Evolutionary conservation across 2,888 invertebrate genomes (phyloP), one percentile per base, ranked within the genome.

Genomic region (Drosophila birchii): DNA sequence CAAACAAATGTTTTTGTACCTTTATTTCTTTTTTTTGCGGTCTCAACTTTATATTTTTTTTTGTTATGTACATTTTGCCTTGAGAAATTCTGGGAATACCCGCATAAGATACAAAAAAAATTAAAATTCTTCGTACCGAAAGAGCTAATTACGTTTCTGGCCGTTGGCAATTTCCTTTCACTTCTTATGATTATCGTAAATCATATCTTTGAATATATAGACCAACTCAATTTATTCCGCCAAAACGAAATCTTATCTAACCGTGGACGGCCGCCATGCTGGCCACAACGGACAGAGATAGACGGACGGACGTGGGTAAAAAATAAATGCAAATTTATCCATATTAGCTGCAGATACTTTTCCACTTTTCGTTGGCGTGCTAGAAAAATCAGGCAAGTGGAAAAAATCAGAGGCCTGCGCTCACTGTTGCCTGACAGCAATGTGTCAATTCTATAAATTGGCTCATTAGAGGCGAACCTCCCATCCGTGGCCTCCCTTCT

Each of bases 371-470:
- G 69, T 59, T 67, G 73, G 67, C 58, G 81, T 86, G 86, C 78
- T 68, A 75, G 80, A 86, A 82, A 80, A 80, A 39, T 67, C 86
- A 86, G 70, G 79, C 81, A 79, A 73, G 86, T 80, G 89, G 80
- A 89, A 89, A 87, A 75, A 66, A 53, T 71, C 54, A 49, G 23
- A 47, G 39, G 20, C 41, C 23, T 79, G 76, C 55, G 76, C 55
- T 80, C 88, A 81, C 76, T 79, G 80, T 83, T 86, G 88, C 84
- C 76, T 89, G 83, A 81, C 89, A 82, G 79, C 77, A 88, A 86
- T 88, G 88, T 89, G 86, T 89, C 86, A 86, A 89, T 89, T 86
- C 86, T 75, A 79, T 84, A 83, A 88, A 88, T 75, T 80, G 89
- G 79, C 86, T 86, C 89, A 86, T 86, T 86, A 89, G 89, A 79